Conservation (phyloP, 2,113 vertebrate genomes). For the Neoarius graeffei region DNA sequence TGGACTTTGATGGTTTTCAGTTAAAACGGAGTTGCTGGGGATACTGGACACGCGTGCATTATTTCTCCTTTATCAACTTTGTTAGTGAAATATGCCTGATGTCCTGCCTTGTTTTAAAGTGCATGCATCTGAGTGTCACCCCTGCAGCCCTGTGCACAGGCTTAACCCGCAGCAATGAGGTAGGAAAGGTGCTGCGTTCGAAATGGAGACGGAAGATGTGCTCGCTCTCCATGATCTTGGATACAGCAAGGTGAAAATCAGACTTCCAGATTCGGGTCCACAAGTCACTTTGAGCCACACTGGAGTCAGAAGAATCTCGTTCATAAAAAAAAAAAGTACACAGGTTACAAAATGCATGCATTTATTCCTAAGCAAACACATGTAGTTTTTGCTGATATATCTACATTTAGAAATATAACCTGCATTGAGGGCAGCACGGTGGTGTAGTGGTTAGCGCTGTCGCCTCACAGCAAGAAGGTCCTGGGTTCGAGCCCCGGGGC, state of each 20-base stretch:
- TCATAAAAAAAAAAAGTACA: background rate
- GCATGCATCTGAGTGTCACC: background rate
- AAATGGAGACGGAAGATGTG: background rate
- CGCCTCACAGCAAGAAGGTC: too few relatives aligned
- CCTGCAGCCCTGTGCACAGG: background rate
- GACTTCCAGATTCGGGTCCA: background rate
- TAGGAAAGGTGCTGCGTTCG: background rate
- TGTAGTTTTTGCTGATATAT: background rate
- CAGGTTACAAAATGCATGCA: background rate
- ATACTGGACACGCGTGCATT: background rate
- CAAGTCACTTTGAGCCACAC: slow-evolving; percentile 12
- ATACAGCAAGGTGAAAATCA: background rate
- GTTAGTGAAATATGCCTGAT: background rate
- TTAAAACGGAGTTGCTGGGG: slow-evolving; percentile 1
- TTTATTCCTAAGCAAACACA: background rate
- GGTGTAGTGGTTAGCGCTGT: too few relatives aligned
- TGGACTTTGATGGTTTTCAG: background rate
- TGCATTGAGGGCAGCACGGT: too few relatives aligned
- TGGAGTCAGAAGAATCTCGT: background rate
- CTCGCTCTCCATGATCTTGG: background rate
- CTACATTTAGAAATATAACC: background rate
- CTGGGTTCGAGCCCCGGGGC: too few relatives aligned
- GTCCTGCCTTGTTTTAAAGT: background rate
- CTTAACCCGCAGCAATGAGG: background rate
- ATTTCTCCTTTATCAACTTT: slow-evolving; percentile 5